These are phyloP conservation scores for Orchestia grillus DNA, from an alignment of 1,140 invertebrate genomes.

Conservation along the genomic window DNA sequence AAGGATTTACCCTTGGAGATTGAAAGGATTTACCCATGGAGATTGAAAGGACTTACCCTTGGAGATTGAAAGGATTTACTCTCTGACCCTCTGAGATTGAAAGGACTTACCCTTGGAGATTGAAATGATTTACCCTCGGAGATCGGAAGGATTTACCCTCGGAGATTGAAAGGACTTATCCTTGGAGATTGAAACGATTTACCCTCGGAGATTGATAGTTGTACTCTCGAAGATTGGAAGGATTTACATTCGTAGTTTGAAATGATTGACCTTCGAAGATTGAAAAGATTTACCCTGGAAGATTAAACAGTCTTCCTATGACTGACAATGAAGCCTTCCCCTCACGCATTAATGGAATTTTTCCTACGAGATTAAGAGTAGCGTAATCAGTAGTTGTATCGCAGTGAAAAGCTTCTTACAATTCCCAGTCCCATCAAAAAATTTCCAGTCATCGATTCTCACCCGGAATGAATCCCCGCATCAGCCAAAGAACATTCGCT, in stretches of 20 bases:
- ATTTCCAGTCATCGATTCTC: too few relatives aligned
- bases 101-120: too few relatives aligned
- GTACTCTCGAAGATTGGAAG: too few relatives aligned
- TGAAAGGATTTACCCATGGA: too few relatives aligned
- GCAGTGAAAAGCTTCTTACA: not conserved
- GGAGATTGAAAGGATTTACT: not conserved
- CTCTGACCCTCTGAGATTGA: not conserved
- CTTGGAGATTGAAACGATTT: not conserved
- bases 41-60: too few relatives aligned
- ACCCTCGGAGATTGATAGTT: not conserved
- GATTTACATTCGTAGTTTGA: too few relatives aligned
- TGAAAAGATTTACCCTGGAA: not conserved
- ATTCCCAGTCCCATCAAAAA: not conserved
- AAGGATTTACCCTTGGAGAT: too few relatives aligned
- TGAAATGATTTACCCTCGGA: not conserved
- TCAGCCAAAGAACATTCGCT: too few relatives aligned
- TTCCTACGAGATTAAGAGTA: not conserved
- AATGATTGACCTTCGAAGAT: not conserved
- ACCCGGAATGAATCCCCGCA: too few relatives aligned
- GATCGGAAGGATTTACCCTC: not conserved
- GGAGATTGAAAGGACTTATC: not conserved
- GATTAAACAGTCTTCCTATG: not conserved
- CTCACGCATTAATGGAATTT: not conserved
- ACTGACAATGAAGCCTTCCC: not conserved
- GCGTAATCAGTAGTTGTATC: not conserved